These are phyloP conservation scores for Anarhynchus alexandrinus DNA, from an alignment of 2,113 vertebrate genomes.

Conservation along the genomic window DNA sequence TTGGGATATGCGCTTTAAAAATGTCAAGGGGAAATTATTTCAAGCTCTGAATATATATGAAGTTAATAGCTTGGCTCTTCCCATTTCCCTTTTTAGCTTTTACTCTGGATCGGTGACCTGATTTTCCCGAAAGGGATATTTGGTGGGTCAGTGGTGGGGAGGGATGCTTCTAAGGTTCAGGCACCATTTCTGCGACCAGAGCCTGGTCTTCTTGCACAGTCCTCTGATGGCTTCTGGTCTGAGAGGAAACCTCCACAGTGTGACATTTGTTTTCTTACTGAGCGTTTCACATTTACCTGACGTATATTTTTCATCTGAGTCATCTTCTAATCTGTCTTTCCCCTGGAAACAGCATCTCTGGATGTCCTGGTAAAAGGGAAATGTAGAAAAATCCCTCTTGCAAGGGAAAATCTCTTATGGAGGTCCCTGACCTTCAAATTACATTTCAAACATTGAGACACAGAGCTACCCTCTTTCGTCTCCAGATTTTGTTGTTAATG, in stretches of 20 bases:
- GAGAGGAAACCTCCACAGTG: not conserved
- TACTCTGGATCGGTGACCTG: conserved; percentile 36
- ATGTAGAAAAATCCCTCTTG: not conserved
- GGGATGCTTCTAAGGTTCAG: not conserved
- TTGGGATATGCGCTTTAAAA: conserved; percentile 55
- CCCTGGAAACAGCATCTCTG: not conserved
- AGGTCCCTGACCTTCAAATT: not conserved
- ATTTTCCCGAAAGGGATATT: conserved; percentile 36
- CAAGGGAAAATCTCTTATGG: not conserved
- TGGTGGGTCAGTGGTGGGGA: not conserved
- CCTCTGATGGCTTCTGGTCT: not conserved
- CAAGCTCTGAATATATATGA: conserved; percentile 23
- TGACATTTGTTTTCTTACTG: not conserved
- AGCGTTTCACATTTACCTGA: not conserved
- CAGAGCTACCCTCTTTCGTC: not conserved
- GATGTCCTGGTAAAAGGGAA: not conserved
- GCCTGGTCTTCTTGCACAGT: not conserved
- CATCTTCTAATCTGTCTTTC: not conserved
- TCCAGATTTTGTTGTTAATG: not conserved
- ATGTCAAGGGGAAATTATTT: conserved; percentile 70
- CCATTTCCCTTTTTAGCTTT: conserved; percentile 35
- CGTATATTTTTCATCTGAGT: not conserved
- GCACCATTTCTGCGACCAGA: not conserved
- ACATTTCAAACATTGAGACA: not conserved
- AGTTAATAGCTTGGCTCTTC: conserved; percentile 48